Base-by-base conservation (phyloP, 2,113 vertebrate genomes). In the Sula dactylatra region DNA sequence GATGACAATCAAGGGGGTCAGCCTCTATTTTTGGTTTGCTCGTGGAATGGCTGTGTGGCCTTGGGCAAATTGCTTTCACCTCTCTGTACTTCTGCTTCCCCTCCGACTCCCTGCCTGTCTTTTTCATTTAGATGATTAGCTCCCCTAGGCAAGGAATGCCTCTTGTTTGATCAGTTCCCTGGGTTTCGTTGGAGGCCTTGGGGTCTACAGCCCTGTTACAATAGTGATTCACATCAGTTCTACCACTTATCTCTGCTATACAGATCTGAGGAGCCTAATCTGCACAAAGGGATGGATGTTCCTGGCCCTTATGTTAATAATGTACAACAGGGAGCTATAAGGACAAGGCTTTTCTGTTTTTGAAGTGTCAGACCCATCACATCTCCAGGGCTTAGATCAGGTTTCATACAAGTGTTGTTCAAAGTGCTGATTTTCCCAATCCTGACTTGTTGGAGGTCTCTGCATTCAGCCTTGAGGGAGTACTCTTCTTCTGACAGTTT, bases 31-130 rank as follows among this genome's bases (percentile, higher is more conserved):
- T 96, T 88, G 73, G 86, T 84, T 82, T 71, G 13, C 80, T 84
- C 0, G 1, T 18, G 11, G 44, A 54, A 71, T 90, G 86, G 27
- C 85, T 94, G 10, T 4, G 7, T 88, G 72, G 96, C 97, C 94
- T 76, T 86, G 83, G 86, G 97, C 92, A 97, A 94, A 88, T 95
- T 13, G 56, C 94, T 96, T 96, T 94, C 88, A 94, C 92, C 69
- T 93, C 83, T 71, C 80, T 3, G 5, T 93, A 61, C 77, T 94
- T 71, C 88, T 94, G 56, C 77, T 92, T 86, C 82, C 77, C 49
- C 47, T 95, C 86, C 36, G 56, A 72, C 44, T 95, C 92, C 54
- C 69, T 89, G 92, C 78, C 94, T 97, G 93, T 97, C 97, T 82
- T 82, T 89, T 94, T 86, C 40, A 47, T 95, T 96, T 96, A 87